These are phyloP conservation scores for Labroides dimidiatus DNA, from an alignment of 2,797 vertebrate species.

Conservation along the genomic window DNA sequence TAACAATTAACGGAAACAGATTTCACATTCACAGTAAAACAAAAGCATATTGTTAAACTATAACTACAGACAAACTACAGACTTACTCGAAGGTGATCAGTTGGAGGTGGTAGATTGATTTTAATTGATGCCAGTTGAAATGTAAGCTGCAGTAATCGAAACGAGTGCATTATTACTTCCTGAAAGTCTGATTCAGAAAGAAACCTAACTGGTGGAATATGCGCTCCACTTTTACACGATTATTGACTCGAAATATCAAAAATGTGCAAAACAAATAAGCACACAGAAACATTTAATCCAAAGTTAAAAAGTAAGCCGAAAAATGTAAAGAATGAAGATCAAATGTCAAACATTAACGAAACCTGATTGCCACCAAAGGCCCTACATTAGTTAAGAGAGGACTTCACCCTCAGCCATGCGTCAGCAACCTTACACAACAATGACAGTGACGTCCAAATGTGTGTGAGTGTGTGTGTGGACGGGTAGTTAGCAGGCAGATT, in stretches of 20 bases:
- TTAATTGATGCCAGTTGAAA: too few relatives aligned
- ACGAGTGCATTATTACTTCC: too few relatives aligned
- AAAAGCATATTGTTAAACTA: too few relatives aligned
- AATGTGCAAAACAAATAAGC: neutral
- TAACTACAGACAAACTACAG: too few relatives aligned
- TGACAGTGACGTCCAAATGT: constrained; percentile 30
- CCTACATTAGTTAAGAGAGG: constrained; percentile 31
- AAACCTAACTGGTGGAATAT: too few relatives aligned
- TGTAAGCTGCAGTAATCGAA: too few relatives aligned
- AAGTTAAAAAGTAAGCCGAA: constrained; percentile 8
- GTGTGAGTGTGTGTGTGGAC: constrained; percentile 3
- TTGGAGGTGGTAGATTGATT: too few relatives aligned
- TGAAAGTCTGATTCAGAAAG: too few relatives aligned
- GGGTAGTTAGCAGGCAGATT: constrained; percentile 2
- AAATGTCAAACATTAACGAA: constrained; percentile 28
- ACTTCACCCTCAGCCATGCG: constrained; percentile 58
- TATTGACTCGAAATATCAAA: neutral
- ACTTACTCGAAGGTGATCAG: too few relatives aligned
- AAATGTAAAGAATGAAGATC: constrained; percentile 19
- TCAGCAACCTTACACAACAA: constrained; percentile 68
- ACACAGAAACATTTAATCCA: neutral
- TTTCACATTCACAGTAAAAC: too few relatives aligned
- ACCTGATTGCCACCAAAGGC: constrained; percentile 8
- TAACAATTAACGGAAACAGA: too few relatives aligned
- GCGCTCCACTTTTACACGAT: neutral